Base-by-base conservation (phyloP, 2,888 invertebrate species). In the Mallateleia sp. region DNA sequence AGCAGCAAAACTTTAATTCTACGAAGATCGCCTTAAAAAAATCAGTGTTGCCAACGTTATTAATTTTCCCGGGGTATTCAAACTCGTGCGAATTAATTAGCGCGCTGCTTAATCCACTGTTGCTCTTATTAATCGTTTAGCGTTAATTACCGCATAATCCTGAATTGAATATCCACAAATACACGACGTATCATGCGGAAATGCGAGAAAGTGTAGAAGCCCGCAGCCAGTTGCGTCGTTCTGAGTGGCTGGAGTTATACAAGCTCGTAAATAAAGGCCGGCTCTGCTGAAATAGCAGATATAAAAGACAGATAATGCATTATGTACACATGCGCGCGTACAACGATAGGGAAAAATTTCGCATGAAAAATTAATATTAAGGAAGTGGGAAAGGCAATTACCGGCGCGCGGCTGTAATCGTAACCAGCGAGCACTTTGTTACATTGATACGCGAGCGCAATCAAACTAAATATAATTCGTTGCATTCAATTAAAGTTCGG, bases 221-320 rank as follows among this genome's bases (percentile, higher is more conserved):
- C 60, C 42, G 72, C 54, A 56, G 69, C 58, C 77, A 22, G 71
- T 50, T 38, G 64, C 67, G 42, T 67, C 79, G 84, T 85, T 66
- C 64, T 47, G 42, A 80, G 56, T 69, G 80, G 77, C 64, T 81
- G 85, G 32, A 62, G 81, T 78, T 78, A 60, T 67, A 81, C 80
- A 80, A 77, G 80, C 83, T 81, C 84, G 87, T 84, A 87, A 84
- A 87, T 85, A 87, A 87, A 84, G 56, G 80, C 66, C 77, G 67
- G 25, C 77, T 64, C 58, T 56, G 81, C 77, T 84, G 80, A 87
- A 84, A 87, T 56, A 24, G 84, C 80, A 84, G 87, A 87, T 87
- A 84, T 67, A 80, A 87, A 80, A 71, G 80, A 87, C 79, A 78
- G 79, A 85, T 85, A 80, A 58, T 71, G 85, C 45, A 54, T 85